A percentile compares a stretch with the other conserved stretches of the same genome.
Evolutionary conservation across 2,113 vertebrate genomes (phyloP).

Genomic region (Nothocercus nigrocapillus): DNA sequence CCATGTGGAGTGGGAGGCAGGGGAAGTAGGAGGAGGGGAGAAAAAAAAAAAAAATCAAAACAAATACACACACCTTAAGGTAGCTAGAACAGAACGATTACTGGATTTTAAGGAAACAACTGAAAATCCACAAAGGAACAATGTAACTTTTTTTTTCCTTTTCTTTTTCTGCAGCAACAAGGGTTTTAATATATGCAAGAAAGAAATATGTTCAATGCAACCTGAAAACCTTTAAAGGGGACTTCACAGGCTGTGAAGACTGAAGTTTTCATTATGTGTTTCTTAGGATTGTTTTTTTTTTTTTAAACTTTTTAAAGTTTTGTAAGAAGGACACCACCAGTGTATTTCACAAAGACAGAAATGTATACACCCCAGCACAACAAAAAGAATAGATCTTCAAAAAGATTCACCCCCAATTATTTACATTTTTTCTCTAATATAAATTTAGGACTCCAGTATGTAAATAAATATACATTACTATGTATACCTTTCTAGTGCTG

Average conservation of each 20-base stretch:
- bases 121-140: slow-evolving; percentile 35
- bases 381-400: slow-evolving; percentile 83
- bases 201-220: slow-evolving; percentile 71
- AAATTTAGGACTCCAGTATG: slow-evolving; percentile 87
- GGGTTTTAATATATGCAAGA: slow-evolving; percentile 59
- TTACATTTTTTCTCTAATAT: slow-evolving; percentile 89
- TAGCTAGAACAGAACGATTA: slow-evolving; percentile 34
- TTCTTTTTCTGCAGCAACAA: slow-evolving; percentile 39
- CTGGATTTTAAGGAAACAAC: slow-evolving; percentile 50
- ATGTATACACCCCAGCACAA: slow-evolving; percentile 85
- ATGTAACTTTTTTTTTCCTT: slow-evolving; percentile 18
- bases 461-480: slow-evolving; percentile 90
- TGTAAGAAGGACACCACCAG: slow-evolving; percentile 88
- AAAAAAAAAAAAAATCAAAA: not conserved
- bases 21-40: not conserved
- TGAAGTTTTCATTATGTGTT: slow-evolving; percentile 70
- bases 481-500: slow-evolving; percentile 87
- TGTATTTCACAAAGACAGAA: slow-evolving; percentile 89
- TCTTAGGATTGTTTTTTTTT: slow-evolving; percentile 14
- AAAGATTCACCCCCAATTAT: slow-evolving; percentile 88
- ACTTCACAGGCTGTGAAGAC: slow-evolving; percentile 86
- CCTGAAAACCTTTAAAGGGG: slow-evolving; percentile 76
- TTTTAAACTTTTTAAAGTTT: slow-evolving; percentile 72
- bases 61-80: not conserved
- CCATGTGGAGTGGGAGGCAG: not conserved